Evolutionary conservation across 2,888 invertebrate genomes (phyloP), one percentile per base, ranked within the genome.

Genomic region (Eupithecia abbreviata): DNA sequence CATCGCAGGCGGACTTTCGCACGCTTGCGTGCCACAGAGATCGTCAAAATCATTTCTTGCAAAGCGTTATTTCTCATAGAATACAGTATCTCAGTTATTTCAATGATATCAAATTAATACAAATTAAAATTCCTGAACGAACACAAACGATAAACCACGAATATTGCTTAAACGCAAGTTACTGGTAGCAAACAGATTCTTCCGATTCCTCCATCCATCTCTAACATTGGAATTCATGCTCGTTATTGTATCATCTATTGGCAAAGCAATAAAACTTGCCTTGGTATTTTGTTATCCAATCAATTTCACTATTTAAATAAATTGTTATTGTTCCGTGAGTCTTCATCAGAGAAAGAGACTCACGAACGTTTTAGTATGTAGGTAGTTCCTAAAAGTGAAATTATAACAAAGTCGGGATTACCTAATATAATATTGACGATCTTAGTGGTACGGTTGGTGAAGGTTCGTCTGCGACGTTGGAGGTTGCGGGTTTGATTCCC

Each of bases 91-190:
- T 71, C 67, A 49, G 30, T 47, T 49, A 69, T 69, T 69, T 69
- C n/a, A 47, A 45, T 12, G 13, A 47, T 12, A 30, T 45, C 30
- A 75, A 75, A 77, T 75, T 75, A 75, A 78, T 72, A 78, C 74
- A 78, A 77, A 80, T 80, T 80, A 82, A 79, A 71, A 82, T 82
- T 82, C 80, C 71, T 41, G 58, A 77, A 71, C 51, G 62, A 71
- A 71, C 42, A 73, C 75, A 79, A 78, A 78, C 69, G 76, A 77
- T 75, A 80, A 82, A 82, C 65, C 77, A 62, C 68, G 55, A 69
- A 74, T 77, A 81, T 77, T 77, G 75, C 76, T 78, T 69, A 77
- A 75, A 75, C 73, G 74, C 73, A 70, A 74, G 72, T 74, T n/a
- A n/a, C 15, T n/a, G 12, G 69, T 76, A 72, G 77, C 77, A 30